A percentile compares a stretch with the other conserved stretches of the same genome.
Conservation (phyloP, 2,797 vertebrate species). For the Melanotaenia parkinsoni region DNA sequence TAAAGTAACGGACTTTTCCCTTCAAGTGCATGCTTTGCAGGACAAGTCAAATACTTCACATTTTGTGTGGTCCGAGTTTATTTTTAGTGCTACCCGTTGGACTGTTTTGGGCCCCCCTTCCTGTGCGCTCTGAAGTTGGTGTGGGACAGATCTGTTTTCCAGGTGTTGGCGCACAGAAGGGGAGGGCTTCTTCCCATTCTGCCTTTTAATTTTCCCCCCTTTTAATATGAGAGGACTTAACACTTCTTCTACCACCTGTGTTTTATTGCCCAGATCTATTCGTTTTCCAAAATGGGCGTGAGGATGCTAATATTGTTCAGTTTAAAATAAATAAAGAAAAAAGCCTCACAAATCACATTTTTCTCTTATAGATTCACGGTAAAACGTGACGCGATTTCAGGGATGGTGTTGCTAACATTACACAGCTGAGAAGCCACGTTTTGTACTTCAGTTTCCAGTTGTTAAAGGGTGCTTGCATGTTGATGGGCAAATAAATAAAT, state of each 20-base stretch:
- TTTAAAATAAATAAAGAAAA: neutral
- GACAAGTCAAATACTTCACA: slow-evolving; percentile 53
- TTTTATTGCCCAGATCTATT: slow-evolving; percentile 20
- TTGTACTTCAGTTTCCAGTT: neutral
- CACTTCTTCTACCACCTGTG: slow-evolving; percentile 20
- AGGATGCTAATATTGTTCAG: neutral
- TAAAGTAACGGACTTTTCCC: slow-evolving; percentile 9
- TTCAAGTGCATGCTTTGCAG: slow-evolving; percentile 19
- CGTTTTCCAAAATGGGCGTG: slow-evolving; percentile 10
- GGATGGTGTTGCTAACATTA: neutral
- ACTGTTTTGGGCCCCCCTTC: slow-evolving; percentile 69
- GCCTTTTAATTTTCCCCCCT: neutral
- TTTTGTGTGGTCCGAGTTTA: slow-evolving; percentile 69
- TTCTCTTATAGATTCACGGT: neutral
- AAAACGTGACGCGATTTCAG: neutral
- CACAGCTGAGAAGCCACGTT: neutral
- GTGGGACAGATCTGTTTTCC: slow-evolving; percentile 72
- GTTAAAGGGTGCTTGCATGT: neutral
- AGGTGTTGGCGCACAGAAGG: slow-evolving; percentile 64
- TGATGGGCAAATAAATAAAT: slow-evolving; percentile 4
- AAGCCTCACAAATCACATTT: neutral
- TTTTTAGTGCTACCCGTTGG: slow-evolving; percentile 68
- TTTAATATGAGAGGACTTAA: slow-evolving; percentile 23
- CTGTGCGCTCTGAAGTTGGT: slow-evolving; percentile 56
- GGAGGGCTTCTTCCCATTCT: slow-evolving; percentile 42